These are phyloP conservation scores for Mesorhabditis spiculigera DNA, from an alignment of 2,888 invertebrate genomes.

Conservation along the genomic window DNA sequence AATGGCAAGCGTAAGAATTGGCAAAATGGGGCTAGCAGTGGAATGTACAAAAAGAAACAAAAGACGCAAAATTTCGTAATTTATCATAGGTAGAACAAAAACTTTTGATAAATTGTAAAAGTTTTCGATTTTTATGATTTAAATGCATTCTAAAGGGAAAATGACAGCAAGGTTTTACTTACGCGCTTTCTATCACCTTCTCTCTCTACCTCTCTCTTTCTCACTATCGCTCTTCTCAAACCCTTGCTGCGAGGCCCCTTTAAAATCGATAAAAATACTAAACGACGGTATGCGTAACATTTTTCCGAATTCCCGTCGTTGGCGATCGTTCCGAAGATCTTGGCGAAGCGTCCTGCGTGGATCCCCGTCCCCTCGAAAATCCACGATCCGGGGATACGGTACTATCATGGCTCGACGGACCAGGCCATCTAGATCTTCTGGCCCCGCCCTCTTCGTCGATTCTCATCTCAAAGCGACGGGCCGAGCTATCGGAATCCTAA, in stretches of 20 bases:
- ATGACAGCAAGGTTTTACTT: not conserved
- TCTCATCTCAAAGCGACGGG: not conserved
- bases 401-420: not conserved
- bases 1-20: no score
- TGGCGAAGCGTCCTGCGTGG: not conserved
- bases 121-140: no score
- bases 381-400: not conserved
- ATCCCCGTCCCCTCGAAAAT: not conserved
- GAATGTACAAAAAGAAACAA: no score
- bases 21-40: no score
- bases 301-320: not conserved
- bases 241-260: not conserved
- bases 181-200: no score
- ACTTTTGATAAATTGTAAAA: no score
- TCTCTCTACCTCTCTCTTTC: no score
- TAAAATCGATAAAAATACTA: not conserved
- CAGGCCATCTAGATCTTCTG: not conserved
- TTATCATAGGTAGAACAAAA: no score
- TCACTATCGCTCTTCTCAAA: no score
- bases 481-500: not conserved
- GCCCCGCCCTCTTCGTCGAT: not conserved
- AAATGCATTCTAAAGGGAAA: not conserved
- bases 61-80: no score
- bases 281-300: constrained; percentile 1
- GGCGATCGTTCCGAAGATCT: not conserved